Evolutionary conservation across 1,140 invertebrate genomes (phyloP), one percentile per base, ranked within the genome.

Genomic region (Eriocheir sinensis): DNA sequence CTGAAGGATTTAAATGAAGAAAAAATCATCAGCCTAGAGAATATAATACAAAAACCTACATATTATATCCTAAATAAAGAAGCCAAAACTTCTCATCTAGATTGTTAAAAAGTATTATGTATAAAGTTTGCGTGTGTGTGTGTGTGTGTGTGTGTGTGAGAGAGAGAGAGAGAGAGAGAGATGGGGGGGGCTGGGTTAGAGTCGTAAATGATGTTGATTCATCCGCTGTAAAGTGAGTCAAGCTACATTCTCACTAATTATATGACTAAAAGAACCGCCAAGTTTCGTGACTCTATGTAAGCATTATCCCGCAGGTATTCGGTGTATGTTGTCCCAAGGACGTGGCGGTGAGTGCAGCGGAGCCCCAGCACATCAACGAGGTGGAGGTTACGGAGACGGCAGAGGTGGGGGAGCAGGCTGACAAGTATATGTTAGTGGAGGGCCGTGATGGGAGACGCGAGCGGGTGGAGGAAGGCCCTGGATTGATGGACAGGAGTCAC

Each of bases 401-500:
- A n/a, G 32, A 21, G 27, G 27, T n/a, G 53, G 81, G 30, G 80
- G 91, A 92, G 4, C 38, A 81, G 21, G 83, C 60, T 32, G 83
- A 88, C 9, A 21, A 40, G 36, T 93, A 93, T 36, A 93, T 79
- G 85, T 48, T 36, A 4, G 92, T 36, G 36, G 92, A 88, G 21
- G 48, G 53, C 21, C 0, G 9, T 9, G 34, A 86, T 6, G 30
- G 17, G 0, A 38, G 27, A 3, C 4, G 21, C 2, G 6, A 60
- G 12, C 53, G n/a, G 44, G 89, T 88, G 21, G 79, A 89, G 30
- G 60, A 38, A 6, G 44, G 89, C 0, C 93, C 93, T 95, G 93
- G 34, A 89, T 94, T 90, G 95, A 92, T 32, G 96, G 96, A 30
- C 91, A 85, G 60, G 94, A 95, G 80, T 95, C 96, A 15, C 95